Conservation (phyloP, 2,888 invertebrate species). For the Chalcosyrphus nemorum region DNA sequence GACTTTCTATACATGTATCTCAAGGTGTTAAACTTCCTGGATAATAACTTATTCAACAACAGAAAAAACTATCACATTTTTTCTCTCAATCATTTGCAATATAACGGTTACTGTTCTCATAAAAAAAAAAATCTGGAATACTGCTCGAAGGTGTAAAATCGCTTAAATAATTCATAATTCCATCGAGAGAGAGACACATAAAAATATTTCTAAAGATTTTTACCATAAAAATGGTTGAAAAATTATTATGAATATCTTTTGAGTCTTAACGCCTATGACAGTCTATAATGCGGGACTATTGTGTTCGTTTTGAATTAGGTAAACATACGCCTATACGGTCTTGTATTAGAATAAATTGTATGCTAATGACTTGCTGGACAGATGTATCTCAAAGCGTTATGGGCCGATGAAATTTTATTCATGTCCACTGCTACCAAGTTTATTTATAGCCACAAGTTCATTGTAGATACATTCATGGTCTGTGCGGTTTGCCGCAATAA, state of each 20-base stretch:
- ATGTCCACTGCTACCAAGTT: too few species aligned
- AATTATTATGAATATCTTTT: not conserved
- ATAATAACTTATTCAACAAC: not conserved
- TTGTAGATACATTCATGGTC: not conserved
- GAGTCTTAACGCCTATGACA: not conserved
- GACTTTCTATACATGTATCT: not conserved
- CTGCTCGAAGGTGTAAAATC: not conserved
- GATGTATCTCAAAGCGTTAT: not conserved
- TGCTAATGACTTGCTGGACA: conserved; percentile 3
- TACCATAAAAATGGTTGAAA: not conserved
- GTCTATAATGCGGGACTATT: not conserved
- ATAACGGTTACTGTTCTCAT: not conserved
- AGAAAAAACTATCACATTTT: not conserved
- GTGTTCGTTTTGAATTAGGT: conserved; percentile 5
- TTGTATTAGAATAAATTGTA: not conserved
- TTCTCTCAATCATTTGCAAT: not conserved
- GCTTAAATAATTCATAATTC: not conserved
- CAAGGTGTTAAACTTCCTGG: not conserved
- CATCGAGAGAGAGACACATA: not conserved
- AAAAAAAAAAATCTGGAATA: not conserved
- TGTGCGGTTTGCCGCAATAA: not conserved
- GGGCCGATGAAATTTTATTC: too few species aligned
- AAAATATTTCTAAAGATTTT: not conserved
- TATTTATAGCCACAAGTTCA: too few species aligned
- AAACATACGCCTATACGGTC: conserved; percentile 13